Base-by-base conservation (phyloP, 2,113 vertebrate species). In the Bungarus multicinctus region DNA sequence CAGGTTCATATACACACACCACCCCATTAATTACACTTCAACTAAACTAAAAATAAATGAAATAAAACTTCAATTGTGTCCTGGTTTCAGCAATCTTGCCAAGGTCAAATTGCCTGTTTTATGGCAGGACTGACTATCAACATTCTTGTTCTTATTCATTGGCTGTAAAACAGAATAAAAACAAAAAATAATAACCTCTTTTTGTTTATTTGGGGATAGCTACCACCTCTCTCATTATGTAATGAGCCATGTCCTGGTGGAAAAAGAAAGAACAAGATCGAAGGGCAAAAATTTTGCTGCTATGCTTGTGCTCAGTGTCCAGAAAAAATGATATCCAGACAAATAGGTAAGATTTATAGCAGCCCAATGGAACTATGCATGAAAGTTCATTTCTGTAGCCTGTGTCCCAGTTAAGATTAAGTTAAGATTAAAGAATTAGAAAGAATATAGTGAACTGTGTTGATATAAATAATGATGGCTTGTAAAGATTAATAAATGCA, bases 291-390 rank as follows among this genome's bases (percentile, higher is more conserved):
- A 30, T 54, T 91, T 74, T 96, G 95, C 45, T 96, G 95, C 91
- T 96, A 95, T 86, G 92, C 94, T 85, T 94, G 94, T 85, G 88
- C 91, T 12, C 89, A 25, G 5, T 95, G 95, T 60, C 87, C 93
- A 54, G 88, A 94, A 43, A 93, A 93, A 18, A 91, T 91, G 64
- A 85, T 95, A 39, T 94, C 94, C 39, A 93, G 93, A 47, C 27
- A 94, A 27, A 94, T 91, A 91, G 95, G 95, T 96, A 93, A 20
- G 53, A 30, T 23, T 25, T 4, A n/a, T 11, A 12, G 12, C 64
- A 69, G n/a, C 64, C 64, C 30, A 69, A 69, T 69, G 12, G 30
- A 69, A 30, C 30, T 47, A 47, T 47, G 45, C 45, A 5, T 47
- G 45, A 47, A 47, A 47, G 45, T 47, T 47, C 5, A 47, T 47